phyloP scores from a whole-genome alignment of 2,888 invertebrate species.

The Pediacus dermestoides region DNA sequence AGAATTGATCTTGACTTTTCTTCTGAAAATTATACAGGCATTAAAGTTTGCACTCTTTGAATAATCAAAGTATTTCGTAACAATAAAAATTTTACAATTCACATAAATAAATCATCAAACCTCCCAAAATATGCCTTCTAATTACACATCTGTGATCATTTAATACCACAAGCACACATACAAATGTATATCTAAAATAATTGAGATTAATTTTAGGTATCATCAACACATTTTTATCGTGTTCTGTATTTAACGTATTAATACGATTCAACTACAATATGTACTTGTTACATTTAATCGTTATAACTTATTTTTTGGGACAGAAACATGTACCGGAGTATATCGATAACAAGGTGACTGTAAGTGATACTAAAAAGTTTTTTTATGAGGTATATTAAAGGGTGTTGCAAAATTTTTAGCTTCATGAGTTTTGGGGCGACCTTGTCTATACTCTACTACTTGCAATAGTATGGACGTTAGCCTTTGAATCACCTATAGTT shows the following conservation, averaged over 20 bases:
- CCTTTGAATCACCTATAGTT: conserved; percentile 52
- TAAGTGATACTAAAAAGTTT: conserved; percentile 2
- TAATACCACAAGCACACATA: no score
- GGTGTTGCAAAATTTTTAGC: conserved; percentile 31
- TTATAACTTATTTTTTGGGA: conserved; percentile 33
- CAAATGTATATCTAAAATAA: no score
- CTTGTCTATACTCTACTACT: conserved; percentile 44
- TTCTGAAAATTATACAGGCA: no score
- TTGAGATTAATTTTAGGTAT: conserved; percentile 47
- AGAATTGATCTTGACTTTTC: no score
- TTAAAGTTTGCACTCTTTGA: no score
- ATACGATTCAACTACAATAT: conserved; percentile 56
- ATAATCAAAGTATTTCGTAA: no score
- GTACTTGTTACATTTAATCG: conserved; percentile 53
- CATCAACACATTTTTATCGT: conserved; percentile 53
- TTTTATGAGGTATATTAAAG: conserved; percentile 18
- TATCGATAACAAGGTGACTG: conserved; percentile 1
- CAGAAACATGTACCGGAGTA: conserved; percentile 27
- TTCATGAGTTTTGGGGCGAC: conserved; percentile 50
- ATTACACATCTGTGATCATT: no score
- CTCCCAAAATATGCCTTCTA: no score
- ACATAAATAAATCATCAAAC: no score
- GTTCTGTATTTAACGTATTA: conserved; percentile 53
- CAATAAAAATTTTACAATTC: no score
- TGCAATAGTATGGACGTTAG: conserved; percentile 48